Evolutionary conservation across 1,140 invertebrate species (phyloP), one percentile per base, ranked within the genome.

Genomic region (Sesamia nonagrioides): DNA sequence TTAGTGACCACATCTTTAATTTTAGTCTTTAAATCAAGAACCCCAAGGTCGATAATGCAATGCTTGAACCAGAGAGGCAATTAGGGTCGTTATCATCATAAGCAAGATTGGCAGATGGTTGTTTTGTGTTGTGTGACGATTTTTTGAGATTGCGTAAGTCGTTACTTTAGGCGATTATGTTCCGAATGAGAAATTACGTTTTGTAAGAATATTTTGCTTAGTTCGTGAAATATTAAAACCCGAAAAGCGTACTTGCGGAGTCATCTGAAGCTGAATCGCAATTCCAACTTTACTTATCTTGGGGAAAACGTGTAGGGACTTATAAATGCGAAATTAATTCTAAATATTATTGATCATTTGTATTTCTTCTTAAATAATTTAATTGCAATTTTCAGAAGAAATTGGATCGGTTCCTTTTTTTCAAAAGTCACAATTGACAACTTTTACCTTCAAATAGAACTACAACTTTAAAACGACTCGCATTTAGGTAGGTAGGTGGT

Each of bases 31-130:
- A 74, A 61, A 13, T 40, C 56, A 27, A 48, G n/a, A 74, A n/a
- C 0, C 3, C 21, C 21, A 74, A 74, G 72, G 72, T 74, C 56
- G 37, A 61, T 17, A 74, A 33, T 61, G 54, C 72, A 60, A n/a
- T 27, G 9, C 17, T 33, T 9, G 42, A 33, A 15, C 0, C 18
- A 1, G 27, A 48, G 27, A 61, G 60, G 72, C 72, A 74, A 74
- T 74, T 74, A 74, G 56, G 56, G 72, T 61, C 56, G 40, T 60
- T 61, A 74, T 74, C 69, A 27, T 69, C 21, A 69, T 74, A 58
- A 74, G 72, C 18, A 74, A 74, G 54, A 74, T 74, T 74, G 54
- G 37, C 54, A 35, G 52, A 56, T 56, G 33, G 15, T 35, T 61
- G 3, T 45, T 42, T 66, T 66, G 37, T 66, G 17, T 63, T 60